Evolutionary conservation across 1,140 invertebrate species (phyloP).

Genomic region (Tetranychus urticae): DNA sequence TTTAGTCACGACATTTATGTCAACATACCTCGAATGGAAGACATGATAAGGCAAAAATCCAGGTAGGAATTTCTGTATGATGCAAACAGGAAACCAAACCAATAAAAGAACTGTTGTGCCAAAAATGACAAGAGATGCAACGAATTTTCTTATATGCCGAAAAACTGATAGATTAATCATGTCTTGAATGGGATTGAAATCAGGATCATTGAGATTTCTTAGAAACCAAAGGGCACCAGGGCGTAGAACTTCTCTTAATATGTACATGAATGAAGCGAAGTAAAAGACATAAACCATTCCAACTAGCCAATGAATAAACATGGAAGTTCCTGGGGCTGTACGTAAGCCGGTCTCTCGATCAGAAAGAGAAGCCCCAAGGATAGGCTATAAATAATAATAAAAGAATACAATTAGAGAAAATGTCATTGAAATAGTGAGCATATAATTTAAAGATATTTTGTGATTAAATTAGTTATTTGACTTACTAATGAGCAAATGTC

Average conservation of each 20-base stretch:
- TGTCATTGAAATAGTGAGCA: too few relatives aligned
- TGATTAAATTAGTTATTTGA: background rate
- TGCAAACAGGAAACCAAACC: slow-evolving; percentile 76
- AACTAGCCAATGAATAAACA: slow-evolving; percentile 97
- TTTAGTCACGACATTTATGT: background rate
- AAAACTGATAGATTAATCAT: slow-evolving; percentile 94
- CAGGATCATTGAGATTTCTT: slow-evolving; percentile 90
- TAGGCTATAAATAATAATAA: slow-evolving; percentile 25
- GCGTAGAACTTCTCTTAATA: slow-evolving; percentile 72
- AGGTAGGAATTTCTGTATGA: slow-evolving; percentile 56
- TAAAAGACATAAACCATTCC: slow-evolving; percentile 99
- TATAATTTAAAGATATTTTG: too few relatives aligned
- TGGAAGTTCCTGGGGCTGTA: slow-evolving; percentile 70
- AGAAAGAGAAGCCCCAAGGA: slow-evolving; percentile 69
- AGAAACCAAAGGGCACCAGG: slow-evolving; percentile 92
- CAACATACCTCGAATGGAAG: slow-evolving; percentile 26
- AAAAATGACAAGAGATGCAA: slow-evolving; percentile 84
- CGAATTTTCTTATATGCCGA: slow-evolving; percentile 59
- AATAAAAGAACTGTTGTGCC: slow-evolving; percentile 83
- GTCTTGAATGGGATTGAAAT: slow-evolving; percentile 94
- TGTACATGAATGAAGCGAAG: slow-evolving; percentile 86
- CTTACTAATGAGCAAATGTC: slow-evolving; percentile 75
- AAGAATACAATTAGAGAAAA: background rate
- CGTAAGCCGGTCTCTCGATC: slow-evolving; percentile 58
- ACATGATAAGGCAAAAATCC: slow-evolving; percentile 83